Evolutionary conservation across 1,140 invertebrate genomes (phyloP).

Genomic region (Ostrea edulis): DNA sequence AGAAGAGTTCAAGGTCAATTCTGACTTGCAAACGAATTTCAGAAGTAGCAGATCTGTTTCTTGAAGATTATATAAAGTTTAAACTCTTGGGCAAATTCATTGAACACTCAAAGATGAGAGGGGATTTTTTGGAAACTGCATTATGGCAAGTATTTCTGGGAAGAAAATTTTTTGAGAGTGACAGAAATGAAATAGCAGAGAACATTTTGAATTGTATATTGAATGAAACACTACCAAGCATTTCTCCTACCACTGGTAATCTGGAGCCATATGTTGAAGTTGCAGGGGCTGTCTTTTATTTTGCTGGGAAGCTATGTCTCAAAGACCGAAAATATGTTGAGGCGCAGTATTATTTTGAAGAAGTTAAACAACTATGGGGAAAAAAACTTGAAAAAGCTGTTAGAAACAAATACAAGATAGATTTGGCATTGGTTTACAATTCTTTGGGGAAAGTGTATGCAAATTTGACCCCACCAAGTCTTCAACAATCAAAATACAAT

Average conservation of each 20-base stretch:
- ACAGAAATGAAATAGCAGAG: conserved; percentile 37
- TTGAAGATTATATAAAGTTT: conserved; percentile 41
- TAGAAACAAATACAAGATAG: conserved; percentile 29
- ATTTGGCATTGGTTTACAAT: conserved; percentile 39
- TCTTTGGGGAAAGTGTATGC: conserved; percentile 27
- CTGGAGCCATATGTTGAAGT: background rate
- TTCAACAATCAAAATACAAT: conserved; percentile 17
- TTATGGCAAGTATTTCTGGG: conserved; percentile 29
- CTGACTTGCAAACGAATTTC: conserved; percentile 39
- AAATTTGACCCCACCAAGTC: background rate
- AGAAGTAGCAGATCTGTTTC: conserved; percentile 45
- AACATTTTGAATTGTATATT: background rate
- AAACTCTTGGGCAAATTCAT: conserved; percentile 36
- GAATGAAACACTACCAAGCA: background rate
- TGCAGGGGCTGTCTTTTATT: conserved; percentile 38
- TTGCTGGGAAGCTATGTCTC: conserved; percentile 37
- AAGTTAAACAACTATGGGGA: background rate
- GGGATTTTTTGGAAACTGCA: conserved; percentile 28
- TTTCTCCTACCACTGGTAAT: background rate
- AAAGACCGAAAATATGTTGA: conserved; percentile 40
- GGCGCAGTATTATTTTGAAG: conserved; percentile 12
- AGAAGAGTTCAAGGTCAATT: background rate
- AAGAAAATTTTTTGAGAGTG: conserved; percentile 44
- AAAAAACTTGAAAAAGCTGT: background rate
- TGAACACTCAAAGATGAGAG: conserved; percentile 9